A percentile compares a stretch with the other conserved stretches of the same genome.
Evolutionary conservation across 2,888 invertebrate genomes (phyloP).

Genomic region (Lasioglossum marginatum): DNA sequence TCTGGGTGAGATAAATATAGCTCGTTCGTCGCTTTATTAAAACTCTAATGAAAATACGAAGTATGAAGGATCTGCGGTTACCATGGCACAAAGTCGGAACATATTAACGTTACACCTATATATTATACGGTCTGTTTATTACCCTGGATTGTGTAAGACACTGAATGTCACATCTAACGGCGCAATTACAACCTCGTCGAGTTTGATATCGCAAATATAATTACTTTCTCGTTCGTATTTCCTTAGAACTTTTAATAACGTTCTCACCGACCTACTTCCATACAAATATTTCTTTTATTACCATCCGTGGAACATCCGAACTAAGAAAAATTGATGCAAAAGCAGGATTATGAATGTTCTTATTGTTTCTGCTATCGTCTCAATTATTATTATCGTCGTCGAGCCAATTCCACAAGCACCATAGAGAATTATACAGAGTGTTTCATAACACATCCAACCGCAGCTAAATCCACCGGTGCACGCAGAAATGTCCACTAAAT

Average conservation of each 20-base stretch:
- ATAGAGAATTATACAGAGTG: neutral
- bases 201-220: neutral
- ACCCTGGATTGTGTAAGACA: neutral
- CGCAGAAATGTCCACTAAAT: constrained; percentile 3
- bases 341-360: neutral
- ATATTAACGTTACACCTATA: neutral
- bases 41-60: neutral
- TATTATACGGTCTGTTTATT: neutral
- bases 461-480: neutral
- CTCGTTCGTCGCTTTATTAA: neutral
- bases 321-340: neutral
- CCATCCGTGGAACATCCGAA: neutral
- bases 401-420: neutral
- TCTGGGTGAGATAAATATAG: neutral
- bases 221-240: neutral
- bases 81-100: neutral
- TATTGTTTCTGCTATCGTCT: neutral
- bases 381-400: neutral
- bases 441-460: neutral
- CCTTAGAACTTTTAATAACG: neutral
- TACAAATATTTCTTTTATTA: neutral
- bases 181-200: neutral
- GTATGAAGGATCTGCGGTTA: neutral
- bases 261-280: neutral
- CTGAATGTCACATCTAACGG: neutral